A percentile compares a stretch with the other conserved stretches of the same genome.
Conservation (phyloP, 2,888 invertebrate species). For the Diploptera punctata region DNA sequence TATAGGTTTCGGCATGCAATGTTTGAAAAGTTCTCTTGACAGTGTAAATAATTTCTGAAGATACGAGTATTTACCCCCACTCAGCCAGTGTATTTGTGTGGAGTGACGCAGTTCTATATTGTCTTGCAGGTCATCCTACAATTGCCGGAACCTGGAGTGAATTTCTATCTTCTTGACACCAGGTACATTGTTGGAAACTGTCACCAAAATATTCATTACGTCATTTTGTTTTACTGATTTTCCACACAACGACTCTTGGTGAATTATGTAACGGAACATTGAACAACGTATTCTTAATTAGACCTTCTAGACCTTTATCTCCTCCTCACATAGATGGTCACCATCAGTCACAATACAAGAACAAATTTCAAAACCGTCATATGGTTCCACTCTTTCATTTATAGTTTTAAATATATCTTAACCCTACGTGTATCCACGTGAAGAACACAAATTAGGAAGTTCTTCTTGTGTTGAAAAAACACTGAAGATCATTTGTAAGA, state of each 20-base stretch:
- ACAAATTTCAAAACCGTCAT: neutral
- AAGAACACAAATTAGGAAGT: slow-evolving; percentile 9
- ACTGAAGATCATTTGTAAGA: neutral
- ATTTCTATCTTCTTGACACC: neutral
- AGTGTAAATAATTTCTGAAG: neutral
- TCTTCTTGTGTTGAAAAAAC: slow-evolving; percentile 26
- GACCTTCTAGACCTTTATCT: slow-evolving; percentile 1
- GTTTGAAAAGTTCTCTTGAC: too few species aligned
- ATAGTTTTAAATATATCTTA: slow-evolving; percentile 3
- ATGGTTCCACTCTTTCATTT: neutral
- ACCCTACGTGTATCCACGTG: slow-evolving; percentile 8
- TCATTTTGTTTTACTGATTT: slow-evolving; percentile 23
- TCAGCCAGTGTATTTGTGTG: neutral
- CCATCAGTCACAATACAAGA: neutral
- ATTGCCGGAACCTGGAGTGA: neutral
- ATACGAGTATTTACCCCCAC: neutral
- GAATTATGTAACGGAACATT: slow-evolving; percentile 16
- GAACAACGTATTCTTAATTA: slow-evolving; percentile 8
- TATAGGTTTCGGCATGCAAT: too few species aligned
- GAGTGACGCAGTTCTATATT: neutral
- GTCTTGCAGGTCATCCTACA: neutral
- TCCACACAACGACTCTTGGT: slow-evolving; percentile 16
- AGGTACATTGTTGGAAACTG: slow-evolving; percentile 7
- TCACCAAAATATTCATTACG: slow-evolving; percentile 11
- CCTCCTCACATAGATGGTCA: slow-evolving; percentile 14